Evolutionary conservation across 2,113 vertebrate species (phyloP).

Genomic region (Hippolais icterina): DNA sequence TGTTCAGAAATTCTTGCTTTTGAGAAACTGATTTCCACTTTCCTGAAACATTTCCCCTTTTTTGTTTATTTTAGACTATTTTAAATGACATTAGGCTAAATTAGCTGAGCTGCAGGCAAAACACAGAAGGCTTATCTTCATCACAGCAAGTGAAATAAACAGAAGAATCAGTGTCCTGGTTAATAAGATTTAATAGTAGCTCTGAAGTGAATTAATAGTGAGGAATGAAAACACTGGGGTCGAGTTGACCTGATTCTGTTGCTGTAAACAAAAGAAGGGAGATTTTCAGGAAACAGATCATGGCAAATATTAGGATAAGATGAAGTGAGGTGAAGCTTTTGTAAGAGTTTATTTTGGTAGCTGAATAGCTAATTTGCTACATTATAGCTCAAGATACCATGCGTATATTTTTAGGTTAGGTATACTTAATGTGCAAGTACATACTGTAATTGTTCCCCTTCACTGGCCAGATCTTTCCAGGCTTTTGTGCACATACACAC

Average conservation of each 20-base stretch:
- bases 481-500: not conserved
- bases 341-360: not conserved
- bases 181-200: not conserved
- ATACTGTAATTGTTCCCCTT: not conserved
- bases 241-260: not conserved
- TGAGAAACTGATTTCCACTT: not conserved
- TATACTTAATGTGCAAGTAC: fast-evolving
- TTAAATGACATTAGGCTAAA: not conserved
- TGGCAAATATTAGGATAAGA: not conserved
- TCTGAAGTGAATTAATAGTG: not conserved
- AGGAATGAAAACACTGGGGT: not conserved
- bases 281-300: not conserved
- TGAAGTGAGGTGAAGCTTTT: not conserved
- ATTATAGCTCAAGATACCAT: not conserved
- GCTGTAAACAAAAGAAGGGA: not conserved
- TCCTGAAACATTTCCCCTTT: not conserved
- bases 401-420: not conserved
- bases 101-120: not conserved
- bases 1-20: not conserved
- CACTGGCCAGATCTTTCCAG: not conserved
- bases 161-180: not conserved
- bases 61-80: not conserved
- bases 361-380: not conserved
- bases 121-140: not conserved
- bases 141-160: not conserved